phyloP scores from a whole-genome alignment of 2,113 vertebrate species.

The Prinia subflava region DNA sequence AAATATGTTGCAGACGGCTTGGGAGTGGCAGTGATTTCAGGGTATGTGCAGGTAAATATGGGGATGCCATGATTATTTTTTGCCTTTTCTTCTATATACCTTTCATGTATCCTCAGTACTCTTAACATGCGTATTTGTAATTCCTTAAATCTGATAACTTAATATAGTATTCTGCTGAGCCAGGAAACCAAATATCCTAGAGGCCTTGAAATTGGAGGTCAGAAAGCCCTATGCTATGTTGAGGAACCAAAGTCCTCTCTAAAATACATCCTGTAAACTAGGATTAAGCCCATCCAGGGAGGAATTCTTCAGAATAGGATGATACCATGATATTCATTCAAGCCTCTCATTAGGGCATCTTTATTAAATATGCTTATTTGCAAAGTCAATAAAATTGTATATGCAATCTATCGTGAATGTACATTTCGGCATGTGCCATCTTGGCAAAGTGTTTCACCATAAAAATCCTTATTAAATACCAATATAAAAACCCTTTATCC shows the following conservation, averaged over 20 bases:
- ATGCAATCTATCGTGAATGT: fast-evolving
- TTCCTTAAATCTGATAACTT: neutral
- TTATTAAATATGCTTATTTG: neutral
- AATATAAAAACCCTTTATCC: neutral
- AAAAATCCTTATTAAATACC: neutral
- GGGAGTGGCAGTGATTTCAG: neutral
- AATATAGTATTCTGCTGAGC: neutral
- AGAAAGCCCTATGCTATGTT: neutral
- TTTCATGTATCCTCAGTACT: neutral
- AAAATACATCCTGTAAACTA: neutral
- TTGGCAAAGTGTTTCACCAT: neutral
- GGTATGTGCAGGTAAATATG: neutral
- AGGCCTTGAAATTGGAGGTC: neutral
- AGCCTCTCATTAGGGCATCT: neutral
- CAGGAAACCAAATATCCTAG: neutral
- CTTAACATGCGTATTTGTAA: neutral
- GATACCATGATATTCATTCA: neutral
- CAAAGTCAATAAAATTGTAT: neutral
- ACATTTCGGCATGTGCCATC: neutral
- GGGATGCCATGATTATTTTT: neutral
- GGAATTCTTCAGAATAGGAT: neutral
- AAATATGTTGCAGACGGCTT: neutral
- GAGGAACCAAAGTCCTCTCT: neutral
- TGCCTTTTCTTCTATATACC: neutral
- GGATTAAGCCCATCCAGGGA: neutral